phyloP scores from a whole-genome alignment of 2,888 invertebrate genomes.

The Ceramica pisi region DNA sequence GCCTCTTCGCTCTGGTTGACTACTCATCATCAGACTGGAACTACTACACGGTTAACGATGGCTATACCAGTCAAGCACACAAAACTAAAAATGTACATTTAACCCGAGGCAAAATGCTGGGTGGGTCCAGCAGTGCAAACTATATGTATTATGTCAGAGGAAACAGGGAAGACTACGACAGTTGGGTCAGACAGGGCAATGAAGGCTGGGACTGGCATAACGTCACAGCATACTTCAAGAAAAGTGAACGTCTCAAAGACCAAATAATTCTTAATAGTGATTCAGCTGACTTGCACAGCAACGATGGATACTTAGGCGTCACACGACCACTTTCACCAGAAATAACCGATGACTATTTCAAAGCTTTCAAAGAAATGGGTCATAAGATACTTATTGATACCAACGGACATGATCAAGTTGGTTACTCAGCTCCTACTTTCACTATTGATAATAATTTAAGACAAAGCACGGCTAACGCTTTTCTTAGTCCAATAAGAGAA shows the following conservation, averaged over 20 bases:
- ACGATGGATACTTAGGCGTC: constrained; percentile 65
- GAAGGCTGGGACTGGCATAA: constrained; percentile 73
- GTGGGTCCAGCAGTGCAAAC: constrained; percentile 92
- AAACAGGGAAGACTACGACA: constrained; percentile 91
- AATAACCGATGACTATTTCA: constrained; percentile 74
- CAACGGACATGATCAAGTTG: constrained; percentile 69
- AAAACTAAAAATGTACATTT: constrained; percentile 61
- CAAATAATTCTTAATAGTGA: constrained; percentile 62
- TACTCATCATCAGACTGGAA: constrained; percentile 56
- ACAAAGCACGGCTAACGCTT: constrained; percentile 71
- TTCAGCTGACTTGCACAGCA: constrained; percentile 72
- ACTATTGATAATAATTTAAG: constrained; percentile 65
- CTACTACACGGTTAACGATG: constrained; percentile 67
- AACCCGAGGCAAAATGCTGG: constrained; percentile 92
- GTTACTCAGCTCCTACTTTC: constrained; percentile 65
- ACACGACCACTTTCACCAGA: constrained; percentile 69
- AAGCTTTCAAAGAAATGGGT: constrained; percentile 70
- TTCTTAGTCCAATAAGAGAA: constrained; percentile 65
- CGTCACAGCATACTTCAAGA: constrained; percentile 70
- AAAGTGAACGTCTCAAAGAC: constrained; percentile 66
- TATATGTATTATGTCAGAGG: constrained; percentile 92
- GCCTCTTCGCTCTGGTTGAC: constrained; percentile 45
- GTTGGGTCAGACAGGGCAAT: constrained; percentile 93
- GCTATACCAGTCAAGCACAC: constrained; percentile 66
- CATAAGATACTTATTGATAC: constrained; percentile 67